Evolutionary conservation across 1,140 invertebrate species (phyloP).

Genomic region (Drosophila tani): DNA sequence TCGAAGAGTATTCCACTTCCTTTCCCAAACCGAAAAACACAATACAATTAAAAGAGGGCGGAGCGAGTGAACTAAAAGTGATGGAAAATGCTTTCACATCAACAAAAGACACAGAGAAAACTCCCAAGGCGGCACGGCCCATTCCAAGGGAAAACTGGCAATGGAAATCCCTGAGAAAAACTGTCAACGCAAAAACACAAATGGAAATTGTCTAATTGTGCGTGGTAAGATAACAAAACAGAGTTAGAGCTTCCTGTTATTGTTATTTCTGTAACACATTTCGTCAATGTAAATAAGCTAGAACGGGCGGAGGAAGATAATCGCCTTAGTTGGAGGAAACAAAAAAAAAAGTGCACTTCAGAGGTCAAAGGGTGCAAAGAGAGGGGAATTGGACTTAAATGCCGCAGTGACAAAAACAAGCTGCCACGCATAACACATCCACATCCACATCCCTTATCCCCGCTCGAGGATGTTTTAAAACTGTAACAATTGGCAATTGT

Average conservation of each 20-base stretch:
- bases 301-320: slow-evolving; percentile 61
- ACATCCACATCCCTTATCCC: slow-evolving; percentile 32
- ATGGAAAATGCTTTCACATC: slow-evolving; percentile 65
- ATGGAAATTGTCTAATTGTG: slow-evolving; percentile 83
- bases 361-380: slow-evolving; percentile 16
- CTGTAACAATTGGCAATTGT: slow-evolving; percentile 83
- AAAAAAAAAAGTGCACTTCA: slow-evolving; percentile 70
- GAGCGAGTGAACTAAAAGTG: slow-evolving; percentile 25
- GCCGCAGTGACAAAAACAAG: slow-evolving; percentile 81
- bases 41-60: slow-evolving; percentile 62
- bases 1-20: slow-evolving; percentile 2
- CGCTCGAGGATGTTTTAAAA: slow-evolving; percentile 65
- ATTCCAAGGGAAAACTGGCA: slow-evolving; percentile 4
- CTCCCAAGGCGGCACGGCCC: slow-evolving; percentile 52
- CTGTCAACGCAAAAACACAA: slow-evolving; percentile 55
- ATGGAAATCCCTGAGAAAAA: slow-evolving; percentile 58
- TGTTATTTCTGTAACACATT: slow-evolving; percentile 74
- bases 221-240: slow-evolving; percentile 81
- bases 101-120: slow-evolving; percentile 40
- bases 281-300: slow-evolving; percentile 79
- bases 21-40: slow-evolving; percentile 40
- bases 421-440: slow-evolving; percentile 51
- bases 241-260: slow-evolving; percentile 75
- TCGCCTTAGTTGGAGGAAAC: slow-evolving; percentile 66
- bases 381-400: slow-evolving; percentile 50